These are phyloP conservation scores for Gila orcuttii DNA, from an alignment of 2,113 vertebrate genomes.

Conservation along the genomic window DNA sequence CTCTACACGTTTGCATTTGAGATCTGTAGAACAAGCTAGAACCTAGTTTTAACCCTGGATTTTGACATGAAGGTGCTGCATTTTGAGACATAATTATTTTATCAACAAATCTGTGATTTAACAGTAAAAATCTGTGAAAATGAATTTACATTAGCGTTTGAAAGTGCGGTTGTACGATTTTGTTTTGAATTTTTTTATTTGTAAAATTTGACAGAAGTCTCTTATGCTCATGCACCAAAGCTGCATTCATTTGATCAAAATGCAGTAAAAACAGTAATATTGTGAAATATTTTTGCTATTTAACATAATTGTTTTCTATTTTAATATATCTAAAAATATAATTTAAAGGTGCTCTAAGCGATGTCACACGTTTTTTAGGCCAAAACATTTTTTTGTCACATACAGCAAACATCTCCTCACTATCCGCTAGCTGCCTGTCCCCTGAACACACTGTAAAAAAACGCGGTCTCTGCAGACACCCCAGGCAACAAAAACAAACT, in stretches of 20 bases:
- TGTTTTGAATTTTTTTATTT: background rate
- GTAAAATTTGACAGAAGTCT: too few relatives aligned
- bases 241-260: background rate
- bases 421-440: too few relatives aligned
- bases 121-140: background rate
- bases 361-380: too few relatives aligned
- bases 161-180: background rate
- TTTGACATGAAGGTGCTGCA: background rate
- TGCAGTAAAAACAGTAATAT: background rate
- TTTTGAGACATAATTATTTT: background rate
- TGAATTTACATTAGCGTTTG: background rate
- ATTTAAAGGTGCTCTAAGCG: background rate
- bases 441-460: too few relatives aligned
- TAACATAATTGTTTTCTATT: background rate
- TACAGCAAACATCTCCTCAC: too few relatives aligned
- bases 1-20: conserved; percentile 31
- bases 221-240: background rate
- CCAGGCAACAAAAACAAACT: too few relatives aligned
- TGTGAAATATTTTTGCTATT: background rate
- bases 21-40: background rate
- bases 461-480: too few relatives aligned
- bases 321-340: background rate
- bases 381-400: too few relatives aligned
- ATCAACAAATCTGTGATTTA: background rate
- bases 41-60: background rate